phyloP scores from a whole-genome alignment of 2,888 invertebrate genomes.

The Drosophila subquinaria region DNA sequence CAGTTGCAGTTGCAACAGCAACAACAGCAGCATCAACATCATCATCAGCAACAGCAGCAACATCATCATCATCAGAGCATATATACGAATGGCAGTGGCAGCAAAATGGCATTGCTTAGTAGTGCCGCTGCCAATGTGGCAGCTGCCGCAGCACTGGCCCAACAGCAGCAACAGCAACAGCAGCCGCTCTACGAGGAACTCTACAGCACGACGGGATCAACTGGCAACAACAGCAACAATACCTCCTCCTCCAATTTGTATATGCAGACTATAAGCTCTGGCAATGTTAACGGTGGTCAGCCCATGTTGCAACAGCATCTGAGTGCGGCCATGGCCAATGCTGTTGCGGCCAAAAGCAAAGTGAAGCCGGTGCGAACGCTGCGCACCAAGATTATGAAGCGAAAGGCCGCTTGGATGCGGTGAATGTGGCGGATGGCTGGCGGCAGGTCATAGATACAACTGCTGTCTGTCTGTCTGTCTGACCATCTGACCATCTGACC shows the following conservation, averaged over 20 bases:
- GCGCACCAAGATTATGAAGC: constrained; percentile 85
- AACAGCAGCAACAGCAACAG: constrained; percentile 40
- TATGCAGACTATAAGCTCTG: constrained; percentile 23
- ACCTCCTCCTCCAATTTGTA: constrained; percentile 32
- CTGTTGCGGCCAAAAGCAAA: constrained; percentile 73
- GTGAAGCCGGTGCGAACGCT: constrained; percentile 82
- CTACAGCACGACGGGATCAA: constrained; percentile 70
- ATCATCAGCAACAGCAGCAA: constrained; percentile 20
- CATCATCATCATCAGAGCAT: constrained; percentile 35
- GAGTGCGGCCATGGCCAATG: constrained; percentile 44
- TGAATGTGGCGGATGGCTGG: constrained; percentile 77
- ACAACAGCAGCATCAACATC: constrained; percentile 40
- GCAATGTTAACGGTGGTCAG: constrained; percentile 17
- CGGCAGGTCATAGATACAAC: constrained; percentile 28
- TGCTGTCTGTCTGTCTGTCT: constrained; percentile 21
- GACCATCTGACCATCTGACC: constrained; percentile 12
- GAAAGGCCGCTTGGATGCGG: constrained; percentile 85
- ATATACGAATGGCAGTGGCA: constrained; percentile 58
- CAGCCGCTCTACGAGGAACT: constrained; percentile 69
- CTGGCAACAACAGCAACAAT: constrained; percentile 22
- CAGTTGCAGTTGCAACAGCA: constrained; percentile 47
- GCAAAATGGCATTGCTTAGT: constrained; percentile 81
- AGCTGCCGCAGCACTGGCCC: constrained; percentile 33
- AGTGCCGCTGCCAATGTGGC: constrained; percentile 71
- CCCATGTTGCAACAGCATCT: constrained; percentile 54